Evolutionary conservation across 2,888 invertebrate genomes (phyloP).

Genomic region (Uloborus plumipes): DNA sequence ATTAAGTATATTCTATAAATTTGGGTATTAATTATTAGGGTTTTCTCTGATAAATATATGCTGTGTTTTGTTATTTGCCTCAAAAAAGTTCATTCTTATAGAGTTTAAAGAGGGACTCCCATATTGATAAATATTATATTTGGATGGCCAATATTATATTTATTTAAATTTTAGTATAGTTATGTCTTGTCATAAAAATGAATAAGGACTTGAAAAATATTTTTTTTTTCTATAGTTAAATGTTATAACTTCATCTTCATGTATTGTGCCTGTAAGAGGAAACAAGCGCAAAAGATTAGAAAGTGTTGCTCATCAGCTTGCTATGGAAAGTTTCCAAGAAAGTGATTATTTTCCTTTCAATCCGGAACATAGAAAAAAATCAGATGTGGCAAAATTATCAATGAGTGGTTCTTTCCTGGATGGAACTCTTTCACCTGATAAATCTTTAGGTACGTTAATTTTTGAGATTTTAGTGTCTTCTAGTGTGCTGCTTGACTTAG

Average conservation of each 20-base stretch:
- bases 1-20: no score
- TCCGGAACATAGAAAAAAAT: constrained; percentile 83
- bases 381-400: constrained; percentile 87
- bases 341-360: constrained; percentile 63
- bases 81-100: no score
- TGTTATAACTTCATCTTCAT: constrained; percentile 21
- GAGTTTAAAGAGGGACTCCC: no score
- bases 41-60: no score
- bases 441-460: constrained; percentile 46
- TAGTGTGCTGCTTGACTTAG: neutral
- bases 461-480: neutral
- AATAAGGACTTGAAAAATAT: neutral
- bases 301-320: constrained; percentile 67
- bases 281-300: constrained; percentile 61
- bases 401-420: constrained; percentile 91
- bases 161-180: no score
- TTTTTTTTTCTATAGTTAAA: constrained; percentile 21
- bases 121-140: no score
- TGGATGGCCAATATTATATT: no score
- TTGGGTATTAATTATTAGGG: no score
- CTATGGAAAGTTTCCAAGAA: constrained; percentile 47
- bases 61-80: no score
- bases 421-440: constrained; percentile 85
- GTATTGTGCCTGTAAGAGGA: constrained; percentile 55
- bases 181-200: no score